A percentile compares a stretch with the other conserved stretches of the same genome.
Evolutionary conservation across 1,140 invertebrate genomes (phyloP).

Genomic region (Sarcophaga peregrina): DNA sequence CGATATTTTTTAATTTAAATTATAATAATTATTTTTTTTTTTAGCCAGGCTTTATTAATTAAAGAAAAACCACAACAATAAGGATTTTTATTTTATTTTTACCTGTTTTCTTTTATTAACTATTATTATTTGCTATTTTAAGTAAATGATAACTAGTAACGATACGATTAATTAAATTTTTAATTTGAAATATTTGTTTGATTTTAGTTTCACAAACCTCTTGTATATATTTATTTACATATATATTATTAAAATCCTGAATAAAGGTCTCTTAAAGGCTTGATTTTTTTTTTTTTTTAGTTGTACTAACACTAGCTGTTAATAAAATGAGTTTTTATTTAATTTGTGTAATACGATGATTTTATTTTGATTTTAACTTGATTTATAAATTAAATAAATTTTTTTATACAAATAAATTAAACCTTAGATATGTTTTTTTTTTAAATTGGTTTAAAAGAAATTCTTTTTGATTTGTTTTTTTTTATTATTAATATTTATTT

Average conservation of each 20-base stretch:
- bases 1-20: too few relatives aligned
- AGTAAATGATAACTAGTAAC: slow-evolving; percentile 35
- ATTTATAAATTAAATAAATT: neutral
- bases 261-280: neutral
- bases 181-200: neutral
- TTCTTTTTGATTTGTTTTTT: neutral
- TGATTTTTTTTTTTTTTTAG: neutral
- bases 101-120: neutral
- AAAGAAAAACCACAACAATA: too few relatives aligned
- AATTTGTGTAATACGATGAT: neutral
- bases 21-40: too few relatives aligned
- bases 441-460: neutral
- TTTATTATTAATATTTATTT: neutral
- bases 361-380: neutral
- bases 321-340: neutral
- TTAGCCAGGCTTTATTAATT: too few relatives aligned
- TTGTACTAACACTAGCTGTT: neutral
- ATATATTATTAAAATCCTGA: neutral
- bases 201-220: neutral
- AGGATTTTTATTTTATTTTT: too few relatives aligned
- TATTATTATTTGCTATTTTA: slow-evolving; percentile 32
- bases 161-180: neutral
- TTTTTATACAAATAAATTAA: neutral
- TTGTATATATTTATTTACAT: neutral
- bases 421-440: neutral